A percentile compares a stretch with the other conserved stretches of the same genome.
phyloP scores from a whole-genome alignment of 2,888 invertebrate species.

The Neuroscelio doddi region DNA sequence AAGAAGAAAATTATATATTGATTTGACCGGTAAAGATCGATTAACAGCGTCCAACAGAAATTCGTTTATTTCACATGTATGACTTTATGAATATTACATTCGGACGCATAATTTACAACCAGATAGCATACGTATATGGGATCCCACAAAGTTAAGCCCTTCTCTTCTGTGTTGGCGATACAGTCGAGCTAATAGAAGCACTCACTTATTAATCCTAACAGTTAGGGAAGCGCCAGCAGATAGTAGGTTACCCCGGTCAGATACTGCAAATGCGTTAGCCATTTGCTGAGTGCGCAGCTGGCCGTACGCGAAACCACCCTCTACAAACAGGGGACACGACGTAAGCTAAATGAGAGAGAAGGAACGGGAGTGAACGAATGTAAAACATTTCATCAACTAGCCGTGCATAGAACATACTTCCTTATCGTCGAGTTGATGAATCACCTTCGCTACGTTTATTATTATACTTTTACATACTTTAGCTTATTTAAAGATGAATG shows the following conservation, averaged over 20 bases:
- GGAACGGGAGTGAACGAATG: neutral
- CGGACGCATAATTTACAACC: slow-evolving; percentile 39
- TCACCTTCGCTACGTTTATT: too few species aligned
- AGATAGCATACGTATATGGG: slow-evolving; percentile 20
- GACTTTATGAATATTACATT: slow-evolving; percentile 46
- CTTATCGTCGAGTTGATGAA: too few species aligned
- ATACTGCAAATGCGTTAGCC: slow-evolving; percentile 45
- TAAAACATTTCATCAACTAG: neutral
- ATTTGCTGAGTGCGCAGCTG: slow-evolving; percentile 47
- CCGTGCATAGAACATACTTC: too few species aligned
- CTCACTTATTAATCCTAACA: slow-evolving; percentile 49
- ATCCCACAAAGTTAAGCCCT: slow-evolving; percentile 44
- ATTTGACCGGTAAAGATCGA: slow-evolving; percentile 38
- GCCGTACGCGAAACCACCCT: slow-evolving; percentile 37
- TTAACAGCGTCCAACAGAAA: slow-evolving; percentile 38
- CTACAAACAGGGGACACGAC: slow-evolving; percentile 40
- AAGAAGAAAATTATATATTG: neutral
- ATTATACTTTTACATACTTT: too few species aligned
- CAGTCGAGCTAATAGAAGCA: slow-evolving; percentile 46
- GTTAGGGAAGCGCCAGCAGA: slow-evolving; percentile 41
- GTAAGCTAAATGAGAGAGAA: neutral
- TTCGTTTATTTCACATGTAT: slow-evolving; percentile 41
- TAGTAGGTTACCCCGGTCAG: slow-evolving; percentile 22
- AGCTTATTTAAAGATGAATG: too few species aligned
- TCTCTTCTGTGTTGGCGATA: slow-evolving; percentile 39